Evolutionary conservation across 2,888 invertebrate species (phyloP).

Genomic region (Pemphredon lugubris): DNA sequence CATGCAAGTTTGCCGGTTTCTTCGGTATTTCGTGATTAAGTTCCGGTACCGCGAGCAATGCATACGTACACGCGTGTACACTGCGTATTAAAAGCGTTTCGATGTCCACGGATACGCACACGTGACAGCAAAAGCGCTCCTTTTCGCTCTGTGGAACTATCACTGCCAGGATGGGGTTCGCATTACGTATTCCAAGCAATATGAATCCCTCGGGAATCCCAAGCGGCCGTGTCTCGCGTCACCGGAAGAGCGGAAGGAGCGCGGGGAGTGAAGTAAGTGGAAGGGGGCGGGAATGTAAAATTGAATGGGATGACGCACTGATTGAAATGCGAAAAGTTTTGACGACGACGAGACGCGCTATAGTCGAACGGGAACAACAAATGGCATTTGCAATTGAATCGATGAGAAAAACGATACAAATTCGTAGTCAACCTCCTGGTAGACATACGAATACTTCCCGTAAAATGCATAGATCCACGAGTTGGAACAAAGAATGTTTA

Average conservation of each 20-base stretch:
- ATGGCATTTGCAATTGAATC: slow-evolving; percentile 49
- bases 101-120: neutral
- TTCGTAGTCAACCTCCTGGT: too few relatives aligned
- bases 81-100: neutral
- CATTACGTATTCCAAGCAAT: slow-evolving; percentile 71
- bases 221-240: slow-evolving; percentile 55
- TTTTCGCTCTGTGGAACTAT: slow-evolving; percentile 49
- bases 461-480: too few relatives aligned
- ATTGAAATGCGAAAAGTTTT: slow-evolving; percentile 54
- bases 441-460: too few relatives aligned
- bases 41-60: too few relatives aligned
- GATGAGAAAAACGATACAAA: too few relatives aligned
- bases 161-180: slow-evolving; percentile 63
- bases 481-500: too few relatives aligned
- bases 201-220: slow-evolving; percentile 69
- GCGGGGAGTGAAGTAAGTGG: too few relatives aligned
- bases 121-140: neutral
- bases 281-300: slow-evolving; percentile 27
- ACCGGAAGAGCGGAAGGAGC: too few relatives aligned
- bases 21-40: too few relatives aligned
- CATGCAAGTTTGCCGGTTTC: too few relatives aligned
- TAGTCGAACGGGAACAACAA: slow-evolving; percentile 26
- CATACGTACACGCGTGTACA: too few relatives aligned
- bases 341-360: slow-evolving; percentile 13
- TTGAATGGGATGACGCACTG: slow-evolving; percentile 24